These are phyloP conservation scores for Corynorhinus townsendii DNA, from an alignment of 2,113 vertebrate genomes.

Conservation along the genomic window DNA sequence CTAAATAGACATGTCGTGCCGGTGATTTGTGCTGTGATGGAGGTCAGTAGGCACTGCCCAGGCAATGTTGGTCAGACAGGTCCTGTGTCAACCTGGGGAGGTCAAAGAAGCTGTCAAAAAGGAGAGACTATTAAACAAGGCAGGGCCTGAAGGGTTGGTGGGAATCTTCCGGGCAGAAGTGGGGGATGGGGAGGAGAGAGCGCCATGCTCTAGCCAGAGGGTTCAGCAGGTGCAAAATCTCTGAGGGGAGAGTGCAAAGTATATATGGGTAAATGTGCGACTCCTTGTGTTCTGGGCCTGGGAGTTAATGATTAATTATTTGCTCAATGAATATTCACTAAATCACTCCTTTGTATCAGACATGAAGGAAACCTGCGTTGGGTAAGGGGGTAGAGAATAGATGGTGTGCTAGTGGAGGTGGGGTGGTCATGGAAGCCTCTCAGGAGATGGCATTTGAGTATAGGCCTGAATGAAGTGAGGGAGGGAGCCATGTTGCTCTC, in stretches of 20 bases:
- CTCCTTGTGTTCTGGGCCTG: background rate
- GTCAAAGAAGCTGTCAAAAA: background rate
- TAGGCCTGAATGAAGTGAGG: background rate
- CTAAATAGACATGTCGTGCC: background rate
- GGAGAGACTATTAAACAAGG: background rate
- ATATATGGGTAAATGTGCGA: background rate
- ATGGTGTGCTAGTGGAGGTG: background rate
- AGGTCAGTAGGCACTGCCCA: background rate
- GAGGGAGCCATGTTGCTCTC: background rate
- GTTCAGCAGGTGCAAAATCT: background rate
- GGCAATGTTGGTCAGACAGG: background rate
- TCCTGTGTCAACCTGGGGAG: background rate
- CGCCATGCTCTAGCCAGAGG: background rate
- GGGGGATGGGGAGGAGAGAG: background rate
- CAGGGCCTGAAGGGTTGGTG: background rate
- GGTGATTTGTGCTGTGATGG: background rate
- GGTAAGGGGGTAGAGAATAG: rapidly evolving
- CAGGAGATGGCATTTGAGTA: background rate
- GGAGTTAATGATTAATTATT: background rate
- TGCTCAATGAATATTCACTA: background rate
- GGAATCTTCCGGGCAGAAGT: background rate
- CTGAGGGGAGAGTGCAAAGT: background rate
- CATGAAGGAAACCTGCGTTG: background rate
- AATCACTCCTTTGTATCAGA: background rate
- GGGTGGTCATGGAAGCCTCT: background rate